phyloP scores from a whole-genome alignment of 2,113 vertebrate species.

The Thunnus maccoyii region DNA sequence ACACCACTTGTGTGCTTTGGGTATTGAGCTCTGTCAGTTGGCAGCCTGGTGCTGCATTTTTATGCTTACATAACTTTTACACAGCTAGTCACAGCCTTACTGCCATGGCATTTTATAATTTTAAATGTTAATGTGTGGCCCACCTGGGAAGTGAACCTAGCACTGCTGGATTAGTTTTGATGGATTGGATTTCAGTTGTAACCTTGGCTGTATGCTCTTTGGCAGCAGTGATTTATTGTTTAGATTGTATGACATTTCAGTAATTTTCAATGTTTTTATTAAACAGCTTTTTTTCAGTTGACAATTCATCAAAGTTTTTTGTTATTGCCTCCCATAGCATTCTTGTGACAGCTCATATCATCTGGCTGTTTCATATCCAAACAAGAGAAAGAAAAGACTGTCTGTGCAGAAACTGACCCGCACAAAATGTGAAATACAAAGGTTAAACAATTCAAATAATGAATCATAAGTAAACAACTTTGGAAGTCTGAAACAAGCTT shows the following conservation, averaged over 20 bases:
- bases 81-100: neutral
- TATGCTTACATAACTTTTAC: constrained; percentile 6
- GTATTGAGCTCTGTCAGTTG: neutral
- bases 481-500: neutral
- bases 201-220: constrained; percentile 36
- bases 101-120: constrained; percentile 28
- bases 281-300: neutral
- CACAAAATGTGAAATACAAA: neutral
- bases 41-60: constrained; percentile 1
- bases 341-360: neutral
- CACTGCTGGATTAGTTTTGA: constrained; percentile 52
- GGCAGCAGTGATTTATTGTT: constrained; percentile 42
- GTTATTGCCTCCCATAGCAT: neutral
- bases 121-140: constrained; percentile 46
- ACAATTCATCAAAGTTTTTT: constrained; percentile 12
- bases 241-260: constrained; percentile 27
- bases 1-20: neutral
- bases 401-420: neutral
- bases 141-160: constrained; percentile 40
- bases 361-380: neutral
- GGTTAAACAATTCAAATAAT: constrained; percentile 9
- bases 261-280: neutral
- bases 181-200: constrained; percentile 44
- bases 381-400: constrained; percentile 1
- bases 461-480: constrained; percentile 3